Base-by-base conservation (phyloP, 2,113 vertebrate species). In the Festucalex cinctus region DNA sequence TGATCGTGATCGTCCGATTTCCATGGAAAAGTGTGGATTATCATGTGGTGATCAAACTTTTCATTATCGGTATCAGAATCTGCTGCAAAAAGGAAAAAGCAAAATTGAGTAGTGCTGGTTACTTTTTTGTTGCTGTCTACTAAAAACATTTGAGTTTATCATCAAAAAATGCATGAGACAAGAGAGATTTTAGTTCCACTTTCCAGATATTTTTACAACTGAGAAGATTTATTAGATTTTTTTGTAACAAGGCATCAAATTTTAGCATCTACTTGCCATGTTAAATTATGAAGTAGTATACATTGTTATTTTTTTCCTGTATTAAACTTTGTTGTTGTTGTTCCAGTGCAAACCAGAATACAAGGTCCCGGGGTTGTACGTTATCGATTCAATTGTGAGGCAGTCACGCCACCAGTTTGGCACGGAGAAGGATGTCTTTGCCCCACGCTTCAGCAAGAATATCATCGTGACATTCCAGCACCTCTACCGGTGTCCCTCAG, bases 361-460 rank as follows among this genome's bases (percentile, higher is more conserved):
- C 90, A 99, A 99, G 85, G 97, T 99, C 57, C 96, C 97, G 3
- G 97, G 97, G 61, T 91, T 99, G 54, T 99, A 99, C 71, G 97
- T 99, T 72, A 94, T 99, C 83, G 97, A 99, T 88, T 99, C 97
- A 13, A 99, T 99, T 66, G 97, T 99, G 73, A 93, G 97, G 68
- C 97, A 99, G 84, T 99, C 97, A 3, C 93, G 97, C 24, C 97
- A 99, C 88, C 97, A 99, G 85, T 99, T 99, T 90, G 97, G 97
- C 63, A 95, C 94, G 78, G 97, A 99, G 80, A 98, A 98, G 81
- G 97, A 99, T 76, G 94, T 99, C 8, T 99, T 99, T 85, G 97
- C 96, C 0, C 97, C 97, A 12, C 95, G 97, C 74, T 99, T 99
- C 92, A 98, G 96, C 93, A 99, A 99, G 91, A 99, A 99, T 86